Percentiles rank a stretch among this genome's conserved stretches.
Evolutionary conservation across 2,888 invertebrate species (phyloP).

Genomic region (Pseudoips prasinana): DNA sequence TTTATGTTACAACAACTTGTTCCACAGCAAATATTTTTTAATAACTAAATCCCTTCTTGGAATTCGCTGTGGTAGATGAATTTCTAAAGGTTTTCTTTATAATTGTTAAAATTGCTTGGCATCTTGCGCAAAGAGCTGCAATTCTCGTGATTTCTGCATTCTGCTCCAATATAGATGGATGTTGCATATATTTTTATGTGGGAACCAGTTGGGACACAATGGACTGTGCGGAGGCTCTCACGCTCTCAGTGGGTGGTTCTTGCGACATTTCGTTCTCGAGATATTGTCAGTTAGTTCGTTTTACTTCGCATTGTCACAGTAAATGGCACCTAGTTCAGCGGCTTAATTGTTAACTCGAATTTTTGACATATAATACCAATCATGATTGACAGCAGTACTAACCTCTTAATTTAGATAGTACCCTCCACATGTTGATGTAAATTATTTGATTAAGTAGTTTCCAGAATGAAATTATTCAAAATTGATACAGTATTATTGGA

Average conservation of each 20-base stretch:
- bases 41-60: slow-evolving; percentile 14
- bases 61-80: slow-evolving; percentile 27
- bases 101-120: slow-evolving; percentile 31
- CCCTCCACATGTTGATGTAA: too few relatives aligned
- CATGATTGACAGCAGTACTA: slow-evolving; percentile 24
- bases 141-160: slow-evolving; percentile 56
- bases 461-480: too few relatives aligned
- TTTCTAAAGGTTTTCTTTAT: slow-evolving; percentile 20
- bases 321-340: slow-evolving; percentile 37
- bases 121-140: slow-evolving; percentile 40
- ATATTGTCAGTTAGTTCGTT: slow-evolving; percentile 40
- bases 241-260: slow-evolving; percentile 67
- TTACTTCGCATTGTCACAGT: slow-evolving; percentile 27
- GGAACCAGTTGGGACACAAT: slow-evolving; percentile 68
- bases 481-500: too few relatives aligned
- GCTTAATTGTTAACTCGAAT: slow-evolving; percentile 37
- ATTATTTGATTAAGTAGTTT: too few relatives aligned
- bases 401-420: too few relatives aligned
- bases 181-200: slow-evolving; percentile 66
- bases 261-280: slow-evolving; percentile 58
- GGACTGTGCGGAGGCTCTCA: slow-evolving; percentile 49
- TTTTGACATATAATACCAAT: slow-evolving; percentile 33
- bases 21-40: slow-evolving; percentile 23
- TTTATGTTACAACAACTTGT: slow-evolving; percentile 24
- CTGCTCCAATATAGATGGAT: slow-evolving; percentile 53